Percentiles rank a stretch among this genome's conserved stretches.
phyloP scores from a whole-genome alignment of 1,140 invertebrate genomes.

The Plutomurus gul region DNA sequence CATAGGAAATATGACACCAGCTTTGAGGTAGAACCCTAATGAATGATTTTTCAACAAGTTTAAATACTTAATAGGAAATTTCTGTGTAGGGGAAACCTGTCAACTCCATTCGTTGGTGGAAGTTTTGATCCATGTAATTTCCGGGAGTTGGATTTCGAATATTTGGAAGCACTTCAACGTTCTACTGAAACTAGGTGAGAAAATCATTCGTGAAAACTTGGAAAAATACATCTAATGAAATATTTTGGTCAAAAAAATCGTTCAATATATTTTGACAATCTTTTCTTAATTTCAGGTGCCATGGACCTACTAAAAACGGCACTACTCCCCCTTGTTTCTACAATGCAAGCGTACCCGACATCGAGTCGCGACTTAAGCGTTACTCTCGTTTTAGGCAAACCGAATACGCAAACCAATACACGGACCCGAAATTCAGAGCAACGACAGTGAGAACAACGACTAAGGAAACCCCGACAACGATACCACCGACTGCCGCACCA shows the following conservation, averaged over 20 bases:
- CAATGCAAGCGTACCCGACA: background rate
- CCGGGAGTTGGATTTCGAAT: background rate
- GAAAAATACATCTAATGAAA: no score
- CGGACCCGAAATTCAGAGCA: background rate
- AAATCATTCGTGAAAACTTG: background rate
- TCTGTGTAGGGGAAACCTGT: background rate
- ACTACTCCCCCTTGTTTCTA: background rate
- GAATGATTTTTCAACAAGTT: background rate
- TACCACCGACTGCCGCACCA: no score
- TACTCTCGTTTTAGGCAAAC: background rate
- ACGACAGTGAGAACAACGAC: no score
- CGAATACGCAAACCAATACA: background rate
- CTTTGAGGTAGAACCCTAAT: background rate
- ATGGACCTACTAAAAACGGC: no score
- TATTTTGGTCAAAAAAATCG: background rate
- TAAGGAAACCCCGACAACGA: no score
- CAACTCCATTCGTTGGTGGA: background rate
- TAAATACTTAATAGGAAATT: background rate
- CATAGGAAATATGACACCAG: background rate
- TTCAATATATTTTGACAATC: background rate
- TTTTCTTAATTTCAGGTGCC: background rate
- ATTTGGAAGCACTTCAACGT: background rate
- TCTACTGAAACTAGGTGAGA: no score
- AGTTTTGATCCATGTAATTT: background rate
- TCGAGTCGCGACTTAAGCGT: background rate